Percentiles rank a stretch among this genome's conserved stretches.
These are phyloP conservation scores for Oligia strigilis DNA, from an alignment of 2,888 invertebrate species.

Conservation along the genomic window DNA sequence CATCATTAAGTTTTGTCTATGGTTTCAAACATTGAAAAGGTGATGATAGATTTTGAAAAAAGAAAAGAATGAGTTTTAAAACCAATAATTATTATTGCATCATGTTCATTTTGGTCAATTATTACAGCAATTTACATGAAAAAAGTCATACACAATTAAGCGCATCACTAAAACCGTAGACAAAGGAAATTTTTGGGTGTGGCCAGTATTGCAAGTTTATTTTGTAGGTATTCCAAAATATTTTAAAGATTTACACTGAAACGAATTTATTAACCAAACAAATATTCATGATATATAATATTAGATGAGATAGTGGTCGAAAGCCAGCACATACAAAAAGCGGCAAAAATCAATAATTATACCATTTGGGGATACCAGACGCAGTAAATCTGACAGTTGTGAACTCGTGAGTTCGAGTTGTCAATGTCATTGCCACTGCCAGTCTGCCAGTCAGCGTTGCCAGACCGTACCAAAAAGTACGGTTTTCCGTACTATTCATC, in stretches of 20 bases:
- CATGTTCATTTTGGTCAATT: background rate
- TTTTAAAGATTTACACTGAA: background rate
- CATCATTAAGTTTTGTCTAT: conserved; percentile 51
- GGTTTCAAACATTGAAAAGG: conserved; percentile 17
- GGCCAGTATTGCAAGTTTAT: background rate
- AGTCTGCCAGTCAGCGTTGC: background rate
- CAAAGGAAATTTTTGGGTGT: background rate
- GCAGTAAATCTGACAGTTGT: background rate
- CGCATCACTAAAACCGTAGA: conserved; percentile 33
- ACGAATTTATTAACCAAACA: background rate
- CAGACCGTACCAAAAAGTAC: too few species aligned
- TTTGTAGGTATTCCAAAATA: background rate
- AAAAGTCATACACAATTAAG: background rate
- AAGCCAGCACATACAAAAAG: background rate
- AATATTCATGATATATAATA: background rate
- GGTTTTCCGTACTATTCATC: too few species aligned
- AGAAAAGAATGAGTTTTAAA: too few species aligned
- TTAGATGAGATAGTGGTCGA: background rate
- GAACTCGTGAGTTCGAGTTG: background rate
- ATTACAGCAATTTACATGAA: background rate
- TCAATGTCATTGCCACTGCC: background rate
- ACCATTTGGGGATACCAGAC: conserved; percentile 1
- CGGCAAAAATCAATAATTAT: background rate
- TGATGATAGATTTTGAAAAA: too few species aligned
- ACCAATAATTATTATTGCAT: too few species aligned